These are phyloP conservation scores for Paramormyrops kingsleyae DNA, from an alignment of 2,113 vertebrate genomes.

Conservation along the genomic window DNA sequence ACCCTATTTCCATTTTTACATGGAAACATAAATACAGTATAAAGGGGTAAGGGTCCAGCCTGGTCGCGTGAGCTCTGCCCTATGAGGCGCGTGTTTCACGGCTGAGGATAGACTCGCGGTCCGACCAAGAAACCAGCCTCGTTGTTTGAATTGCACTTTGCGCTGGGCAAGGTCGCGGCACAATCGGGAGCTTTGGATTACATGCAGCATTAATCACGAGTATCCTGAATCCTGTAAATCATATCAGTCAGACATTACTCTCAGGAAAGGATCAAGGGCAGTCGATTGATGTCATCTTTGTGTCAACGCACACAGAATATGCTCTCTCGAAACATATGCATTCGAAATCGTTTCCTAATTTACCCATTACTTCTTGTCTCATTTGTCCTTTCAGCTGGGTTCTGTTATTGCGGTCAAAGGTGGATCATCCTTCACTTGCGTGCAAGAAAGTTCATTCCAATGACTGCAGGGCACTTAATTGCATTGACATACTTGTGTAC, in stretches of 20 bases:
- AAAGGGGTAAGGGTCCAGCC: background rate
- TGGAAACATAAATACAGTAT: background rate
- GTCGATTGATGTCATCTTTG: conserved; percentile 35
- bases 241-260: conserved; percentile 40
- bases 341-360: background rate
- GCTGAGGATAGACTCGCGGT: background rate
- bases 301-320: conserved; percentile 26
- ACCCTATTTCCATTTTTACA: background rate
- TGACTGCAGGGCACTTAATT: background rate
- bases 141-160: background rate
- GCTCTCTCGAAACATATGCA: conserved; percentile 5
- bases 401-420: background rate
- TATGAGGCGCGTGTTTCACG: background rate
- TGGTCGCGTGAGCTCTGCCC: background rate
- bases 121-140: background rate
- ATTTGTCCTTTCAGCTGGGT: background rate
- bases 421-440: background rate
- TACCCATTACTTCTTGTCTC: background rate
- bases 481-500: background rate
- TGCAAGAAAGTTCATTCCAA: background rate
- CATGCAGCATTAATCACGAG: background rate
- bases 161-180: background rate
- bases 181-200: background rate
- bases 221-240: conserved; percentile 6
- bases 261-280: conserved; percentile 52